Percentiles rank a stretch among this genome's conserved stretches.
Conservation (phyloP, 2,113 vertebrate species). For the Suncus etruscus region DNA sequence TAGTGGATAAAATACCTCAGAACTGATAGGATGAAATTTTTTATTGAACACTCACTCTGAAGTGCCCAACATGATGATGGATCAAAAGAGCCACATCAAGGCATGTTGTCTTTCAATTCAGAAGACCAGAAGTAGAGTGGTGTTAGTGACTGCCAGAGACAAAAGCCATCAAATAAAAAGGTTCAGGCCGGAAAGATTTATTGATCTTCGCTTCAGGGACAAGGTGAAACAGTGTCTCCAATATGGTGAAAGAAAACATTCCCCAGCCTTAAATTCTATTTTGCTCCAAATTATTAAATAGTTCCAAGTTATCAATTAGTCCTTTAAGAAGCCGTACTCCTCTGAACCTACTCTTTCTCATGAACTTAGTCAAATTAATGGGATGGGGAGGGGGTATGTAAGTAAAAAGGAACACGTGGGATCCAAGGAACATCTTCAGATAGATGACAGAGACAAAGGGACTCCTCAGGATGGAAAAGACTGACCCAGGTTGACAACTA, state of each 20-base stretch:
- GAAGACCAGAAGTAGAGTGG: background rate
- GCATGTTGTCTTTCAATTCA: background rate
- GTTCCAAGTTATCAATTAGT: background rate
- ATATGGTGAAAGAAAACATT: constrained; percentile 4
- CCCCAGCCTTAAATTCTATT: background rate
- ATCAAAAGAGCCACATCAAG: background rate
- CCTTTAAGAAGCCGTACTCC: background rate
- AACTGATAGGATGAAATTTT: background rate
- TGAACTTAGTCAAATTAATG: background rate
- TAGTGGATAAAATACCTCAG: background rate
- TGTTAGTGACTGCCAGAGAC: background rate
- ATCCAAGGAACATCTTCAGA: background rate
- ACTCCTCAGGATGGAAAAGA: background rate
- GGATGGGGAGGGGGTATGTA: background rate
- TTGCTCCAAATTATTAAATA: background rate
- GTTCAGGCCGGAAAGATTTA: too few species aligned
- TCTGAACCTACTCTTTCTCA: background rate
- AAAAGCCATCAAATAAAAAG: background rate
- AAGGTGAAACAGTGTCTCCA: background rate
- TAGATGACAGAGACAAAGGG: background rate
- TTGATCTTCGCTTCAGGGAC: background rate
- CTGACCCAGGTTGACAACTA: background rate
- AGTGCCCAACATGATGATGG: background rate
- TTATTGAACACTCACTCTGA: background rate
- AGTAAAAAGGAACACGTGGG: background rate